Evolutionary conservation across 2,113 vertebrate species (phyloP), one percentile per base, ranked within the genome.

Genomic region (Oncorhynchus kisutch): DNA sequence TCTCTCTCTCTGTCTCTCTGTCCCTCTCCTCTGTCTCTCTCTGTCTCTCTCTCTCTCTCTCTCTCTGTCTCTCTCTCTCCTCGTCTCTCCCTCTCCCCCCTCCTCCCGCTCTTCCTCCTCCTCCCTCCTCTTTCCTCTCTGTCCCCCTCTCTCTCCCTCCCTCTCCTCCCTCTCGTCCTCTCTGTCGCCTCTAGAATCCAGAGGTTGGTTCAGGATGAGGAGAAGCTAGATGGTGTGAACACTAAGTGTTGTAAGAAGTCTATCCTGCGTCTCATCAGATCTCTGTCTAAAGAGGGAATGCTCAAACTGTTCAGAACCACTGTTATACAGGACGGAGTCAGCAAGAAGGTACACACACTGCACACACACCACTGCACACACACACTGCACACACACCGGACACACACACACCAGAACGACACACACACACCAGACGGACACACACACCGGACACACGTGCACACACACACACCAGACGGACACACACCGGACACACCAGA

Each of bases 171-270:
- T 16, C 14, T 16, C 12, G 0, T 12, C 9, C 13, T 54, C 51
- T 2, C 51, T 18, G 14, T 5, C 51, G n/a, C 51, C 59, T 45
- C 14, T 45, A 99, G 98, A 31, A 93, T 99, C 24, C 97, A 96
- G 91, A 99, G 96, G 86, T 95, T 98, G 90, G 95, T 99, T 65
- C 94, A 93, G 84, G 96, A 98, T 0, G 95, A 96, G 27, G 98
- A 99, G 84, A 97, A 94, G 83, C 92, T 92, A 72, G 95, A 96
- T 54, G 97, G 98, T 0, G 88, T 96, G 72, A 92, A 81, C 75
- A 94, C 95, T 27, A 96, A 93, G 83, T 98, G 97, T 81, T 99
- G 98, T 84, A 98, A 95, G 85, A 99, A 99, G 85, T 97, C 97
- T 4, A 95, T 98, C 0, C 1, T 96, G n/a, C 95, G 98, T 67